These are phyloP conservation scores for Sitodiplosis mosellana DNA, from an alignment of 1,140 invertebrate species.

Conservation along the genomic window DNA sequence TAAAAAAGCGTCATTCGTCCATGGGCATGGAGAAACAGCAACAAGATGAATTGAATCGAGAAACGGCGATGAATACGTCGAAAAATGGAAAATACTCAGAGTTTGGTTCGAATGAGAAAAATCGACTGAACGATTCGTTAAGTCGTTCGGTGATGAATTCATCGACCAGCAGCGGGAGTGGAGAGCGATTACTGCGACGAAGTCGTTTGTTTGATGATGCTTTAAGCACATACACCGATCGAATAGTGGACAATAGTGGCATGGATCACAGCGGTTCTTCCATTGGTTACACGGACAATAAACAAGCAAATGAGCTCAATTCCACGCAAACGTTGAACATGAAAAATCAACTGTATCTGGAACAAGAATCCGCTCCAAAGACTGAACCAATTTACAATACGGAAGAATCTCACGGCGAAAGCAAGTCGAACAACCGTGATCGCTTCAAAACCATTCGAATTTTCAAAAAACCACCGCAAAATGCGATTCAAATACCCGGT, in stretches of 20 bases:
- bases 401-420: slow-evolving; percentile 4
- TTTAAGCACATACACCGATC: background rate
- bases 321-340: background rate
- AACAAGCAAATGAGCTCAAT: background rate
- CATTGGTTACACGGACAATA: background rate
- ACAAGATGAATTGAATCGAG: too few relatives aligned
- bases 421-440: slow-evolving; percentile 15
- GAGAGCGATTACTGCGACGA: slow-evolving; percentile 18
- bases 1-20: slow-evolving; percentile 12
- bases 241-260: background rate
- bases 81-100: too few relatives aligned
- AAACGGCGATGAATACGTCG: too few relatives aligned
- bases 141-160: slow-evolving; percentile 3
- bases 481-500: background rate
- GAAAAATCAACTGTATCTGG: background rate
- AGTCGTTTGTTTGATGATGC: slow-evolving; percentile 23
- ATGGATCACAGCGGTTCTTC: background rate
- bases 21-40: background rate
- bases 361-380: background rate
- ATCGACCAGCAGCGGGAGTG: slow-evolving; percentile 6
- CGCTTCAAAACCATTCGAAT: slow-evolving; percentile 25
- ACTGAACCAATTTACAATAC: too few relatives aligned
- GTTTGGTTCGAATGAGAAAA: too few relatives aligned
- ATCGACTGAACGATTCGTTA: too few relatives aligned
- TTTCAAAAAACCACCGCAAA: slow-evolving; percentile 11